phyloP scores from a whole-genome alignment of 2,113 vertebrate species.

The Aplodontia rufa region DNA sequence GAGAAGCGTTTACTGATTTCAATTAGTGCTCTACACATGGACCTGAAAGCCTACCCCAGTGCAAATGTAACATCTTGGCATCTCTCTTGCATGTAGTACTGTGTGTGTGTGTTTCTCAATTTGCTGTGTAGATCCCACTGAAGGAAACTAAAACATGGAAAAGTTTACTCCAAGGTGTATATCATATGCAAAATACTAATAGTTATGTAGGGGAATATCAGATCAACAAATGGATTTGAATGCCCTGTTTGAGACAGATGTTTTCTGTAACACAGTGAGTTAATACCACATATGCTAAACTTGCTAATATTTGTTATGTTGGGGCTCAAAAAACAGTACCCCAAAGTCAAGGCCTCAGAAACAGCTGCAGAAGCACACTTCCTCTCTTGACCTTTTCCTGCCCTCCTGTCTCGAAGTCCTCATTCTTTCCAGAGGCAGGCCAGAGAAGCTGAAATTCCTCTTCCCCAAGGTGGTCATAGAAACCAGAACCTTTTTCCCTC shows the following conservation, averaged over 20 bases:
- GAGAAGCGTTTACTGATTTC: not conserved
- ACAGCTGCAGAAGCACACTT: not conserved
- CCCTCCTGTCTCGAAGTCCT: not conserved
- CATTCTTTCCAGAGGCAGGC: not conserved
- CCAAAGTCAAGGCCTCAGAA: not conserved
- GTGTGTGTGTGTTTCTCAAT: not conserved
- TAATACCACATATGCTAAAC: not conserved
- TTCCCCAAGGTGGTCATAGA: not conserved
- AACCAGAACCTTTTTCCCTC: not conserved
- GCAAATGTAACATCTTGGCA: not conserved
- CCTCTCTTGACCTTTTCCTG: not conserved
- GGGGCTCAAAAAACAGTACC: not conserved
- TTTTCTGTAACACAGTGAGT: not conserved
- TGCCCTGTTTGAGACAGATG: not conserved
- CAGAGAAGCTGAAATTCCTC: not conserved
- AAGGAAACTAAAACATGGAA: not conserved
- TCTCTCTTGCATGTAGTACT: not conserved
- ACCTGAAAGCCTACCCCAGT: not conserved
- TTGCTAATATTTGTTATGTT: not conserved
- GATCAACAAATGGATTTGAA: not conserved
- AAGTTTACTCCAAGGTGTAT: not conserved
- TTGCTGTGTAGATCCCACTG: not conserved
- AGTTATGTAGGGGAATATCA: not conserved
- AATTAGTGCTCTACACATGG: not conserved
- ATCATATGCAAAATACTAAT: not conserved